Evolutionary conservation across 2,113 vertebrate species (phyloP), one percentile per base, ranked within the genome.

Genomic region (Oncorhynchus gorbuscha): DNA sequence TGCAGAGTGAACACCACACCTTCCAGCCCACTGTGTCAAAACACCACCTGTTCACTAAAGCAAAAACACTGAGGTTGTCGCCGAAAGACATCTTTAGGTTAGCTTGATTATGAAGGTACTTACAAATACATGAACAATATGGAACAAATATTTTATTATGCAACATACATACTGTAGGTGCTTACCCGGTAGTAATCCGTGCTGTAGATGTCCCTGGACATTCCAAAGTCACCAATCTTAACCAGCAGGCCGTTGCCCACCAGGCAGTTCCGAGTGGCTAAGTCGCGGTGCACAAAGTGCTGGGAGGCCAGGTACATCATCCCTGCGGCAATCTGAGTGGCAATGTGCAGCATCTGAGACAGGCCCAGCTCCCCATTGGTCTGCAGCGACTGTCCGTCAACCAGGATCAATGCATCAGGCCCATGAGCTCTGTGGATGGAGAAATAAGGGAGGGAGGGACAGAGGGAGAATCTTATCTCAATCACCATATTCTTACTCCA

Each of bases 161-260:
- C 12, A 55, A 55, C 51, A 55, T 55, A 55, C 16, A 35, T 32
- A 35, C 5, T 35, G 32, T 35, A 39, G 20, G 7, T 39, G 51
- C 96, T 96, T 95, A 99, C 97, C 95, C 97, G 92, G 93, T 99
- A 99, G 91, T 99, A 99, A 85, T 99, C 97, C 1, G 97, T 99
- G 93, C 97, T 99, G 93, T 99, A 99, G 89, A 99, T 97, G 67
- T 99, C 97, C 89, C 97, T 94, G 32, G 97, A 99, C 97, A 99
- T 99, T 78, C 97, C 97, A 67, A 99, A 99, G 89, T 99, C 97
- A 76, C 97, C 97, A 9, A 99, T 99, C 92, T 99, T 99, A 86
- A 99, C 97, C 86, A 98, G 94, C 24, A 98, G 93, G 76, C 96
- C 96, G 64, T 95, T 96, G 58, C 97, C 97, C 1, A 99, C 97